Percentiles rank a stretch among this genome's conserved stretches.
These are phyloP conservation scores for Tokudaia muenninki DNA, from an alignment of 2,797 vertebrate species.

Conservation along the genomic window DNA sequence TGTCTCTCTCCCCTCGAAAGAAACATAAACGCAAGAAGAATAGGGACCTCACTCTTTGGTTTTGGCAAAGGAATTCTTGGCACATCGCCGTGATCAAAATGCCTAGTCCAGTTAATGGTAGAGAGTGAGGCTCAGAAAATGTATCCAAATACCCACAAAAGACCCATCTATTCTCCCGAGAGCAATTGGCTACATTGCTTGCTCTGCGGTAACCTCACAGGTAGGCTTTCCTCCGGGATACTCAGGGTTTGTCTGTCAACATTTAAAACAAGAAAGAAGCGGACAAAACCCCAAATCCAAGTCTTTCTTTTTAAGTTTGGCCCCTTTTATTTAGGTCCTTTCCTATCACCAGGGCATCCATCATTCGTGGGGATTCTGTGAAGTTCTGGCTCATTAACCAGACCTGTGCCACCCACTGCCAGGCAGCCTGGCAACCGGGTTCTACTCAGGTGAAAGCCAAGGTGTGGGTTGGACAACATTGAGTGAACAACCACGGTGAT, in stretches of 20 bases:
- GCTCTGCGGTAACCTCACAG: neutral
- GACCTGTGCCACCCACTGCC: neutral
- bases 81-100: neutral
- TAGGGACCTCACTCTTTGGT: neutral
- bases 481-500: neutral
- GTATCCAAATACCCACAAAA: constrained; percentile 15
- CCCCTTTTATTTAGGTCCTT: neutral
- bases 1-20: neutral
- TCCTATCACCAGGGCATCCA: neutral
- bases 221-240: neutral
- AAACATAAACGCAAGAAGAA: constrained; percentile 1
- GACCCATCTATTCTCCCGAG: neutral
- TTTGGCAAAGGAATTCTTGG: constrained; percentile 13
- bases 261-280: constrained; percentile 26
- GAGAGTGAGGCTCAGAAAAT: neutral
- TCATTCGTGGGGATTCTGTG: neutral
- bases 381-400: neutral
- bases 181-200: neutral
- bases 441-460: neutral
- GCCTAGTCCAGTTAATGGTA: neutral
- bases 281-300: constrained; percentile 3
- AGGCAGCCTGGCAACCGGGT: neutral
- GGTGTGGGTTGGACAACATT: neutral
- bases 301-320: neutral
- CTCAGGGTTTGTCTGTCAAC: neutral